Base-by-base conservation (phyloP, 2,113 vertebrate genomes). In the Anoplopoma fimbria region DNA sequence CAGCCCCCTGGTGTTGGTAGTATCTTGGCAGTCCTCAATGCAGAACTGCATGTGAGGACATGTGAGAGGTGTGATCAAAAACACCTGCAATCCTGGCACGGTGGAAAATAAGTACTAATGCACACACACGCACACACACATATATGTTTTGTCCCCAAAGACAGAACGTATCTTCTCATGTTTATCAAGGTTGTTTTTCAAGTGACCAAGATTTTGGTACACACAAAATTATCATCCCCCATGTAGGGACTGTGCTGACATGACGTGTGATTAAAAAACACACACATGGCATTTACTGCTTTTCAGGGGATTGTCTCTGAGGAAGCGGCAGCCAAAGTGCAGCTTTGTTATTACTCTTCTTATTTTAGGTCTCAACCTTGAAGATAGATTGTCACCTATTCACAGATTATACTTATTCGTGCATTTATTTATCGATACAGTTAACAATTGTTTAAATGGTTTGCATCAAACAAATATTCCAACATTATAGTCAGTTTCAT, bases 81-180 rank as follows among this genome's bases (percentile, higher is more conserved):
- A 84, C 87, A 82, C 76, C 87, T 82, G 65, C 69, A 76, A 80
- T 83, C 65, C 47, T 81, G 84, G 77, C 78, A 83, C 36, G 19
- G 31, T 57, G 69, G 49, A 13, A 51, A 69, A 53, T 57, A 79
- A 29, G 38, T 51, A 65, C 49, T 76, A 71, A 84, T 67, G 45
- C 62, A 71, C 45, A 79, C 31, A 27, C 69, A n/a, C 42, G 31
- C 62, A 72, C 47, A 79, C 38, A n/a, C 8, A 62, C 63, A 68
- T 49, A 42, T 21, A 38, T 2, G 21, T 33, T 3, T 6, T 34
- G 6, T 29, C 17, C 7, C 2, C 12, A 47, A 3, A 60, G 47
- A 64, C n/a, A 69, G 29, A 77, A 61, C 21, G 0, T 12, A 13
- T 53, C 42, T n/a, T 14, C 21, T 31, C 1, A 27, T 5, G 3